phyloP scores from a whole-genome alignment of 2,888 invertebrate species.

The Malacosoma neustria region DNA sequence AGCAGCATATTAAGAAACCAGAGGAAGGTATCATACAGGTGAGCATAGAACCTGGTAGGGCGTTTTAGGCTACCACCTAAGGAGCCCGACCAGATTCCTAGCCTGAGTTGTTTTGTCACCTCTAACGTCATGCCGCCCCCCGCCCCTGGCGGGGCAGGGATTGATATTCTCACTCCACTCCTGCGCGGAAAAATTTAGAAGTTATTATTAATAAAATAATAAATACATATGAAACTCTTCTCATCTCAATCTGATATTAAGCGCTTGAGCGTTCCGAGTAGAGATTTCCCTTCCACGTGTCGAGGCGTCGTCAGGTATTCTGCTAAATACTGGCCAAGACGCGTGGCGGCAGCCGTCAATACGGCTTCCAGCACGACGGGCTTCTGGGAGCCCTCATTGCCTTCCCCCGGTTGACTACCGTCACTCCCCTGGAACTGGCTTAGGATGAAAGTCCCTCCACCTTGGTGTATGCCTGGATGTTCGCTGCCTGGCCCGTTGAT shows the following conservation, averaged over 20 bases:
- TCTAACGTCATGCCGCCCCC: too few relatives aligned
- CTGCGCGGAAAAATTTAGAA: too few relatives aligned
- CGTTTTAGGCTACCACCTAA: too few relatives aligned
- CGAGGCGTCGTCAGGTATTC: not conserved
- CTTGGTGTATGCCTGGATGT: constrained; percentile 22
- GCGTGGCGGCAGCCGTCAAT: not conserved
- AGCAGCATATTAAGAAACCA: too few relatives aligned
- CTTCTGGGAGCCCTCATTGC: not conserved
- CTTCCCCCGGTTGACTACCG: constrained; percentile 6
- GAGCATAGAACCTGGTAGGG: too few relatives aligned
- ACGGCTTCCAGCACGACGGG: not conserved
- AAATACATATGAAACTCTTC: too few relatives aligned
- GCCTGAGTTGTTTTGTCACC: too few relatives aligned
- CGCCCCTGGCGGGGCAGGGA: too few relatives aligned
- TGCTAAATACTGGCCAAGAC: not conserved
- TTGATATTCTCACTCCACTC: too few relatives aligned
- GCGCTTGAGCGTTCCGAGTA: not conserved
- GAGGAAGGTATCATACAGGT: too few relatives aligned
- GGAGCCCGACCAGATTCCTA: too few relatives aligned
- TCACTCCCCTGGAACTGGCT: constrained; percentile 15
- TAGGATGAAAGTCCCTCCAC: constrained; percentile 16
- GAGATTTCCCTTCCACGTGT: not conserved
- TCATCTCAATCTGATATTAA: not conserved
- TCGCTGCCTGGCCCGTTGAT: constrained; percentile 19
- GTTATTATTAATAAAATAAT: too few relatives aligned